Evolutionary conservation across 2,113 vertebrate species (phyloP), one percentile per base, ranked within the genome.

Genomic region (Charadrius vociferus): DNA sequence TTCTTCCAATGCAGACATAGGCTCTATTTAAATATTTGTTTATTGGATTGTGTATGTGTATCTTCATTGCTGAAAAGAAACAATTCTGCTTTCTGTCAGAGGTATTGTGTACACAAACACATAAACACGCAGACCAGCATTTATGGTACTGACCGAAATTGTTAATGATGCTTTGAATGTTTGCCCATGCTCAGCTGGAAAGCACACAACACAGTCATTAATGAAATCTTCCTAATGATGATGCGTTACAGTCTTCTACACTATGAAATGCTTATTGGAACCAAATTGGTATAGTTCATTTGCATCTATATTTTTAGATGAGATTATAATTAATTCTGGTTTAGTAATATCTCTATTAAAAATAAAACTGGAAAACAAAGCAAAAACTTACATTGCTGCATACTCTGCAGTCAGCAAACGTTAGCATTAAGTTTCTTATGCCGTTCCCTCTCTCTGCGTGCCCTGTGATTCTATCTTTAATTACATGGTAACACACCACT

Each of bases 21-120:
- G 55, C 27, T 84, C 27, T 63, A 16, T 78, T 81, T 80, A 58
- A 86, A 90, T 96, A 72, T 91, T 95, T 93, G 58, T 70, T 92
- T 61, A 8, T 30, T 70, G 71, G n/a, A 2, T 77, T 78, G 43
- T 65, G 77, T 81, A 49, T 88, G 71, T 93, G 90, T 72, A 12
- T 77, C 47, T 47, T 77, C 37, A 6, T 56, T n/a, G 63, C 84
- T 86, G 83, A 65, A 37, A 70, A 66, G 50, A 24, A 81, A 34
- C 45, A 92, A 83, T 56, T 74, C 80, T 82, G 65, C 63, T 85
- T 93, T 6, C 37, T 94, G 55, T 93, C 70, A 81, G 71, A 62
- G 58, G 66, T 34, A 32, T 7, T 16, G 32, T 20, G 32, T 18
- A 67, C 80, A 71, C 82, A 78, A 78, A 78, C 37, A 86, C 10